Base-by-base conservation (phyloP, 2,113 vertebrate species). In the Solea senegalensis region DNA sequence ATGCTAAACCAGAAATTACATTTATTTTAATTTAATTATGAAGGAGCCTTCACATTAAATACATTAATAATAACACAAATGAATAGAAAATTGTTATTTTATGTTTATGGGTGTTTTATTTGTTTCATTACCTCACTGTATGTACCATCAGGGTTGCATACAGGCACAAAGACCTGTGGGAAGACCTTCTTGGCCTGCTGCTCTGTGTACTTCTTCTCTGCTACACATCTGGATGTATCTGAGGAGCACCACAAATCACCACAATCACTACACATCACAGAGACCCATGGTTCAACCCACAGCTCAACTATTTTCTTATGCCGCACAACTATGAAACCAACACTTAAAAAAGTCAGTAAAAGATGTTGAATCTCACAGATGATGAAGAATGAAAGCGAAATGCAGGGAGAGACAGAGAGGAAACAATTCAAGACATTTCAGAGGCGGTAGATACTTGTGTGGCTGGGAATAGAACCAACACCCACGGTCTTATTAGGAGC, bases 191-290 rank as follows among this genome's bases (percentile, higher is more conserved):
- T 97, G 66, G 97, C 97, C 87, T 98, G 97, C 78, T 98, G 96
- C 86, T 99, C 97, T 1, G 96, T 98, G 80, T 99, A 98, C 82
- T 97, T 98, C 93, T 98, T 95, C 89, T 98, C 97, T 52, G 96
- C 97, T 67, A 97, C 97, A 88, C 97, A 99, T 91, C 97, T 95
- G 90, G 97, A 98, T 72, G 96, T 95, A 79, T 98, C 97, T 99
- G 90, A 41, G 72, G 85, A 90, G 71, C 48, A 76, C 75, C 82
- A 86, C 80, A 90, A 79, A 83, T 78, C 84, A 83, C 59, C 63
- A 80, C 43, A 86, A 71, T 86, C 72, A 74, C 53, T 51, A 56
- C 57, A 65, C 67, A 80, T 74, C 69, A 79, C 64, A 76, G 44
- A 67, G 50, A 67, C 34, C 51, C 61, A 59, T 27, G 45, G 68